phyloP scores from a whole-genome alignment of 2,113 vertebrate species.

The Cryptoleucopteryx plumbea region DNA sequence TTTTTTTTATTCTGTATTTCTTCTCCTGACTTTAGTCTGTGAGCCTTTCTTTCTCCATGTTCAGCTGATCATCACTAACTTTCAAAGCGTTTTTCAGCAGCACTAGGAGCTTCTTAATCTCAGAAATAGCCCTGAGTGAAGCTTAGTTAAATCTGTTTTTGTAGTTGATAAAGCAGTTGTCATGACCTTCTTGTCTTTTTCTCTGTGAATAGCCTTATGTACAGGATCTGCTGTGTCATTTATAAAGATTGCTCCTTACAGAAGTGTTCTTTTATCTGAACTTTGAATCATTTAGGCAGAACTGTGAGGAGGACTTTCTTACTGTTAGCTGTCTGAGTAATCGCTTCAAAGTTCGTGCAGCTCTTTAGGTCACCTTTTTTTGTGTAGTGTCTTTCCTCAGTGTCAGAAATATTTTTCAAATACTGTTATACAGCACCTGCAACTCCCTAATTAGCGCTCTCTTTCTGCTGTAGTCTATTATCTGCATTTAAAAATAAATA shows the following conservation, averaged over 20 bases:
- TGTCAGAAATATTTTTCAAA: neutral
- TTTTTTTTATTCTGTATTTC: neutral
- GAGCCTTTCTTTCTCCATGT: neutral
- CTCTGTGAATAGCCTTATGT: neutral
- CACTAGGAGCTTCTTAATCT: neutral
- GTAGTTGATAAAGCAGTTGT: constrained; percentile 3
- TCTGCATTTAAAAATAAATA: neutral
- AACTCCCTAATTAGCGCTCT: neutral
- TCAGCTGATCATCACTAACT: neutral
- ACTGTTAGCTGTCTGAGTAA: neutral
- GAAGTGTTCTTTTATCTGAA: neutral
- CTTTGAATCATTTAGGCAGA: constrained; percentile 1
- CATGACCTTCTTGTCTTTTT: constrained; percentile 19
- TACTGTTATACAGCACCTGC: neutral
- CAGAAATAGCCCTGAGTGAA: neutral
- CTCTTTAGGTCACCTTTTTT: neutral
- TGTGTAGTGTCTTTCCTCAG: neutral
- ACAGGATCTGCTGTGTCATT: constrained; percentile 22
- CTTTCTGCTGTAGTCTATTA: neutral
- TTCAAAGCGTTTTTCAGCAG: neutral
- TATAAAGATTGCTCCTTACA: neutral
- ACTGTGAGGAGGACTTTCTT: neutral
- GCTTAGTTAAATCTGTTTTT: constrained; percentile 27
- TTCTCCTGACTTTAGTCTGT: neutral
- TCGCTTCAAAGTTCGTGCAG: neutral